A percentile compares a stretch with the other conserved stretches of the same genome.
phyloP scores from a whole-genome alignment of 2,888 invertebrate species.

The Aporophyla nigra region DNA sequence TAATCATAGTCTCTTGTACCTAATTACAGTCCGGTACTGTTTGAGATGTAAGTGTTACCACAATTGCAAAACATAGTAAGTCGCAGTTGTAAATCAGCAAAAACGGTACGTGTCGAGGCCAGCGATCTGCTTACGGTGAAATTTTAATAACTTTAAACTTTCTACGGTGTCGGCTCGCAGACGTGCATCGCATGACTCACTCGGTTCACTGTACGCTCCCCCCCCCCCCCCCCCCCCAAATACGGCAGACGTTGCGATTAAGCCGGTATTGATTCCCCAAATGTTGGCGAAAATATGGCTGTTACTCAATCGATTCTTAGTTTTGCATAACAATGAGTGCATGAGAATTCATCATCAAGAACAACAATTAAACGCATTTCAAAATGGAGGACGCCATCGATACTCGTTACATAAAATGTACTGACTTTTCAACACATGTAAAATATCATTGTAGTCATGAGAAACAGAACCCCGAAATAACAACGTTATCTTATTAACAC shows the following conservation, averaged over 20 bases:
- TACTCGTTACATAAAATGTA: conserved; percentile 50
- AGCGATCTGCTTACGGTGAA: conserved; percentile 86
- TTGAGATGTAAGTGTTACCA: conserved; percentile 30
- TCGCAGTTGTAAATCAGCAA: conserved; percentile 75
- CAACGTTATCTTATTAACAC: conserved; percentile 34
- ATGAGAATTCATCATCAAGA: conserved; percentile 59
- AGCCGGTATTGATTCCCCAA: conserved; percentile 73
- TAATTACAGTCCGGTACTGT: conserved; percentile 28
- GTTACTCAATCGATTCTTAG: conserved; percentile 68
- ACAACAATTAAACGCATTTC: conserved; percentile 57
- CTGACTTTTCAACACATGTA: conserved; percentile 36
- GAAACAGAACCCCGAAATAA: conserved; percentile 28
- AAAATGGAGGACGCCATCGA: conserved; percentile 52
- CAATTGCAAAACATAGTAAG: conserved; percentile 58
- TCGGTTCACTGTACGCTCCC: conserved; percentile 82
- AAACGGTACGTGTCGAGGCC: conserved; percentile 78
- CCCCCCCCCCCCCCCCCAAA: conserved; percentile 77
- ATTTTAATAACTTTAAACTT: conserved; percentile 88
- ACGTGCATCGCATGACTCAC: conserved; percentile 74
- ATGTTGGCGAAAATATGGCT: conserved; percentile 63
- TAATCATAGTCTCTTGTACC: conserved; percentile 30
- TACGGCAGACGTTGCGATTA: conserved; percentile 63
- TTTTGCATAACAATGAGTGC: conserved; percentile 67
- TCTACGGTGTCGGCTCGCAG: conserved; percentile 79
- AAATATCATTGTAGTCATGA: conserved; percentile 34